Base-by-base conservation (phyloP, 2,797 vertebrate genomes). In the Anabas testudineus region DNA sequence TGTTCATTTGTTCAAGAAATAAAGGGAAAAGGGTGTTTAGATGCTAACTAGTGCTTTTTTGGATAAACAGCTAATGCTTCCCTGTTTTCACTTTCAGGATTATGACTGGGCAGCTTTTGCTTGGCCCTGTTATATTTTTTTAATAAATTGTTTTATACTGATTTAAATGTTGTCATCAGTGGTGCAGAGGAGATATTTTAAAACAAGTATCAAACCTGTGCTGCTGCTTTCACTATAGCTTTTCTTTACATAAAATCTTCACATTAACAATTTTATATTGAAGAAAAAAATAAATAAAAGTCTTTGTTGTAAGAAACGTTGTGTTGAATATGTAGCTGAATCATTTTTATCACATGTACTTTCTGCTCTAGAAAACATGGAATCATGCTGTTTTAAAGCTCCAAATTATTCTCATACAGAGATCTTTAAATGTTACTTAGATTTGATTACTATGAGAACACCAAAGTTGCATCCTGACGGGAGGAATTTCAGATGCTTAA, bases 251-350 rank as follows among this genome's bases (percentile, higher is more conserved):
- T 22, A 26, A 57, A 2, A 15, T 43, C 10, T 57, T 70, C 18
- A 61, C n/a, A 60, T 22, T 2, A 24, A 32, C 4, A 24, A 0
- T 10, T 19, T 51, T 45, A 18, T 59, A 28, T 7, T 56, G 6
- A 32, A 36, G n/a, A n/a, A n/a, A n/a, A n/a, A n/a, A n/a, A n/a
- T n/a, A n/a, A 87, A 78, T 81, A 73, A 87, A 87, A 78, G 2
- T 73, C 21, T 58, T 57, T 70, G 55, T 79, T 68, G 41, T 76
- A 43, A 12, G 9, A 64, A 56, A n/a, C 4, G 5, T 36, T 69
- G 26, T n/a, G n/a, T n/a, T n/a, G n/a, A n/a, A n/a, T n/a, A n/a
- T 15, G 37, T n/a, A 39, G 41, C 69, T 55, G 24, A 19, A 5
- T 8, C 16, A 18, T 53, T 7, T 24, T 18, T 7, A 34, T 18